Percentiles rank a stretch among this genome's conserved stretches.
These are phyloP conservation scores for Xiphorhynchus erythropygius DNA, from an alignment of 2,797 vertebrate species.

Conservation along the genomic window DNA sequence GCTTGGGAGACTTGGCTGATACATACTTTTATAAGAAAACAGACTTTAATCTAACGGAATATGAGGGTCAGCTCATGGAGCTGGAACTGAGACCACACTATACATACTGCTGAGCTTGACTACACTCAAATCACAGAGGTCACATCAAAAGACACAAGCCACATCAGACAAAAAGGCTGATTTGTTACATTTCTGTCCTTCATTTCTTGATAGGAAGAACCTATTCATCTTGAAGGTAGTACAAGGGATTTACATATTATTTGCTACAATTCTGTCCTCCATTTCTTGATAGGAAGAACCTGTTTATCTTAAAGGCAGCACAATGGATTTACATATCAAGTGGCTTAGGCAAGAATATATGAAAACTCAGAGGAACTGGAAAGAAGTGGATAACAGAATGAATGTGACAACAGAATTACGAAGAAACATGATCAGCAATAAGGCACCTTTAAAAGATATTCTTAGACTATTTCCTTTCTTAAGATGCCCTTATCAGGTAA, in stretches of 20 bases:
- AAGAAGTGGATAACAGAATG: constrained; percentile 72
- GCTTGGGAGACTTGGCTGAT: neutral
- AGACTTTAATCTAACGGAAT: neutral
- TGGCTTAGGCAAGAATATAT: constrained; percentile 72
- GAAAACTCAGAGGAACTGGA: constrained; percentile 73
- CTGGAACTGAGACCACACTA: neutral
- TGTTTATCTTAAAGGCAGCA: constrained; percentile 1
- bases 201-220: constrained; percentile 44
- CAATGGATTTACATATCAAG: constrained; percentile 44
- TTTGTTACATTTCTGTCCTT: neutral
- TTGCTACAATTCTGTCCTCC: neutral
- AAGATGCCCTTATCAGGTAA: constrained; percentile 74
- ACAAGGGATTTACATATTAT: constrained; percentile 41
- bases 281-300: constrained; percentile 55
- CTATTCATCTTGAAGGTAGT: neutral
- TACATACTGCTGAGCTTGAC: neutral
- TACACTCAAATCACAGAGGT: neutral
- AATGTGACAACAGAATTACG: constrained; percentile 64
- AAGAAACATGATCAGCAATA: constrained; percentile 64
- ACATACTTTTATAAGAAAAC: neutral
- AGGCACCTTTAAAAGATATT: constrained; percentile 66
- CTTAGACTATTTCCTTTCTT: constrained; percentile 74
- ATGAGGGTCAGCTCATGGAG: neutral
- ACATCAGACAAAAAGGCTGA: neutral
- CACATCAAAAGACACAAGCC: neutral